Base-by-base conservation (phyloP, 2,888 invertebrate genomes). In the Oscheius sp. region DNA sequence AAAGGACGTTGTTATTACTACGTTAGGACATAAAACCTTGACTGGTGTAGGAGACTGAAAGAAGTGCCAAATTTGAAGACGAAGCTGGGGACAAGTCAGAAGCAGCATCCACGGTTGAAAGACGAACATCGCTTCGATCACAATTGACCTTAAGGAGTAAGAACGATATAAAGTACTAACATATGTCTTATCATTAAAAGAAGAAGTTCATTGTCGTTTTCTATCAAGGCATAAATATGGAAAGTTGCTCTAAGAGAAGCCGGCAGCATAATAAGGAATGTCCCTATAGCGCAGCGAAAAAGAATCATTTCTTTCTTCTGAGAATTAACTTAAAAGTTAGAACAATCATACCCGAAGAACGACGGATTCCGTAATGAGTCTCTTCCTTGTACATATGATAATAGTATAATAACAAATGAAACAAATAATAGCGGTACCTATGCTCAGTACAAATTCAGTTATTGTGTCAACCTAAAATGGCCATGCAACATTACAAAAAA, bases 101-200 rank as follows among this genome's bases (percentile, higher is more conserved):
- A 47, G 6, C 20, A 47, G 47, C 20, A 47, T 17, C 47, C 47
- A 47, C 22, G 47, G 47, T 47, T 47, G 47, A 20, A 47, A 47
- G 22, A 47, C 47, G 22, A 47, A 47, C 47, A 47, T 47, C 4
- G 1, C 47, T 47, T 47, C 47, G 47, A 47, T 47, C 12, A 47
- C 47, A 3, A 47, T 12, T 5, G 47, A 47, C 47, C 47, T 47
- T 5, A 5, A 47, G 22, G n/a, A n/a, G n/a, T n/a, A n/a, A n/a
- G n/a, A n/a, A n/a, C n/a, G n/a, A n/a, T n/a, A n/a, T n/a, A n/a
- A n/a, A n/a, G n/a, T n/a, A n/a, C 47, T 24, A 1, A 20, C 47
- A 47, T 47, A 5, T 47, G 22, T 24, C 47, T 47, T 47, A 24
- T 47, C 14, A 24, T 24, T 2, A 22, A 20, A 47, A 22, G 20